Evolutionary conservation across 1,140 invertebrate species (phyloP).

Genomic region (Nephotettix cincticeps): DNA sequence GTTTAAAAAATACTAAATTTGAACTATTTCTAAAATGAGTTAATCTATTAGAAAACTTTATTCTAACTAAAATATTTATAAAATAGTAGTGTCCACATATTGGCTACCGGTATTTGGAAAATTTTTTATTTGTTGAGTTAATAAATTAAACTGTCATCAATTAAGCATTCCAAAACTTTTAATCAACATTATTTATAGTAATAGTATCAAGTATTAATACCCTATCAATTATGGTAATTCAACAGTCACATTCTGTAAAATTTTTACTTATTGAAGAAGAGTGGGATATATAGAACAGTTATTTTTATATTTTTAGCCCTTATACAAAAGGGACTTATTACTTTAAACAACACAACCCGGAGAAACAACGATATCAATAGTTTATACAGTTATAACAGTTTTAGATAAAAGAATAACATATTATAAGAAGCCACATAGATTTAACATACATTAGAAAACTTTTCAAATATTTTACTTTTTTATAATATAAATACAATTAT

Average conservation of each 20-base stretch:
- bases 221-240: neutral
- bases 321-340: neutral
- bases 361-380: neutral
- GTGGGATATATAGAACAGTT: neutral
- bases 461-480: neutral
- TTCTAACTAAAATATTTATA: too few species aligned
- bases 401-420: neutral
- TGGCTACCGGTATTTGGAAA: too few species aligned
- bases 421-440: slow-evolving; percentile 12
- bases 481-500: slow-evolving; percentile 15
- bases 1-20: too few species aligned
- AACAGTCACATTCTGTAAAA: neutral
- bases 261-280: neutral
- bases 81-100: too few species aligned
- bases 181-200: too few species aligned
- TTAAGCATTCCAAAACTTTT: too few species aligned
- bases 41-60: too few species aligned
- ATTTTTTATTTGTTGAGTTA: too few species aligned
- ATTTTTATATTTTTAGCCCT: neutral
- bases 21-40: too few species aligned
- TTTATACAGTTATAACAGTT: neutral
- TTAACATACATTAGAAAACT: slow-evolving; percentile 19
- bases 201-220: too few species aligned
- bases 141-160: too few species aligned
- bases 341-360: neutral